These are phyloP conservation scores for Probaryconus sp. DNA, from an alignment of 1,140 invertebrate species.

Conservation along the genomic window DNA sequence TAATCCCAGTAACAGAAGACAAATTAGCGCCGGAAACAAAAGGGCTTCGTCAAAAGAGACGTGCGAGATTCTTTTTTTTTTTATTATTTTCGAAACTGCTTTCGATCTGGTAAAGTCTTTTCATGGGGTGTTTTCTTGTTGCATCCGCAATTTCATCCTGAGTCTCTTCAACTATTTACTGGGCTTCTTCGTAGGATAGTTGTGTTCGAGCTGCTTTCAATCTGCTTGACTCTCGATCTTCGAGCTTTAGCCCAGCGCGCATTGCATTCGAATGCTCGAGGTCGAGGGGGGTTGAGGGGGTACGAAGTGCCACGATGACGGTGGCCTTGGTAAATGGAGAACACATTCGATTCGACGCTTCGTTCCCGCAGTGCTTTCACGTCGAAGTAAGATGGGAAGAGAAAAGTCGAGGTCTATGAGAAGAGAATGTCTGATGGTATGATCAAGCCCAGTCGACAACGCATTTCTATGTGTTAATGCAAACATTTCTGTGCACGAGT, in stretches of 20 bases:
- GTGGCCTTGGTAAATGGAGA: slow-evolving; percentile 37
- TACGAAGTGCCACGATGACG: slow-evolving; percentile 4
- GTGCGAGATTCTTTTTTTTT: slow-evolving; percentile 1
- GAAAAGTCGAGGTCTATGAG: slow-evolving; percentile 39
- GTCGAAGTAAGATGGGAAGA: slow-evolving; percentile 45
- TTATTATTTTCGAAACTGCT: not conserved
- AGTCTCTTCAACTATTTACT: slow-evolving; percentile 41
- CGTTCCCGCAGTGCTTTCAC: slow-evolving; percentile 67
- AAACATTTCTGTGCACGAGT: slow-evolving; percentile 69
- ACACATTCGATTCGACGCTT: slow-evolving; percentile 66
- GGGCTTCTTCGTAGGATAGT: slow-evolving; percentile 20
- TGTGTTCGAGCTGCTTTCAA: slow-evolving; percentile 31
- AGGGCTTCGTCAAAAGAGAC: slow-evolving; percentile 1
- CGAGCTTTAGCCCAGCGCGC: slow-evolving; percentile 20
- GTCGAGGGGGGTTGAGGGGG: slow-evolving; percentile 2
- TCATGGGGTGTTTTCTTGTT: slow-evolving; percentile 19
- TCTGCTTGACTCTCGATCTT: slow-evolving; percentile 30
- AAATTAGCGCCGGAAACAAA: slow-evolving; percentile 39
- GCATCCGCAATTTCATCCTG: slow-evolving; percentile 28
- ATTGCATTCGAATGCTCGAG: slow-evolving; percentile 29
- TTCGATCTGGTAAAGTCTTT: slow-evolving; percentile 25
- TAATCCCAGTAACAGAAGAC: slow-evolving; percentile 24
- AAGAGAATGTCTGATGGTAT: slow-evolving; percentile 41
- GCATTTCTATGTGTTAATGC: slow-evolving; percentile 66
- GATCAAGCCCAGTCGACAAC: slow-evolving; percentile 46